Evolutionary conservation across 2,113 vertebrate species (phyloP).

Genomic region (Andinoacara biseriatus): DNA sequence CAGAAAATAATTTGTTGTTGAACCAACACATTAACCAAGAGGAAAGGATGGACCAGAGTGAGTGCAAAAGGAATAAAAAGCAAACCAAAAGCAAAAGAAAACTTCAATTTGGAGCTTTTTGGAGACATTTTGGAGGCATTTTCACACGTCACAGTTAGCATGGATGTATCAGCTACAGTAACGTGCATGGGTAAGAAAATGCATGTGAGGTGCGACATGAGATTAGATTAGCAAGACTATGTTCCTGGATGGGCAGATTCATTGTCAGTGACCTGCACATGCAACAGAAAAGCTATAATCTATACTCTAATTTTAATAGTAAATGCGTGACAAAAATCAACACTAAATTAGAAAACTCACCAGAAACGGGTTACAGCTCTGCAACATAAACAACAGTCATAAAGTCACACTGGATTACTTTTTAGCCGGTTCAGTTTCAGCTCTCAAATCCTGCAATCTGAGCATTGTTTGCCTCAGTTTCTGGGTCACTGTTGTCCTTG

Average conservation of each 20-base stretch:
- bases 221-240: background rate
- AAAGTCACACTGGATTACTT: background rate
- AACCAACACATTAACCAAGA: background rate
- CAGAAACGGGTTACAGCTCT: background rate
- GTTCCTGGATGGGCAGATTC: background rate
- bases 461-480: slow-evolving; percentile 7
- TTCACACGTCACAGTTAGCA: background rate
- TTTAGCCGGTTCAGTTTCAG: background rate
- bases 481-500: background rate
- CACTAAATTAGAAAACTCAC: background rate
- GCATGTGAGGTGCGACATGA: background rate
- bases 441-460: slow-evolving; percentile 4
- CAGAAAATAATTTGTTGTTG: background rate
- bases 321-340: background rate
- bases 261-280: background rate
- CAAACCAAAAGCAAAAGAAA: background rate
- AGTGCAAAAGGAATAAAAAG: background rate
- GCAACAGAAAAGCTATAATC: background rate
- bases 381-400: background rate
- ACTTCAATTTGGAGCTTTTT: background rate
- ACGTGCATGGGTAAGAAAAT: background rate
- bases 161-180: background rate
- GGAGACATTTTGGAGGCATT: background rate
- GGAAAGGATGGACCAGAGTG: background rate
- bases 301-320: background rate